These are phyloP conservation scores for Sus cebifrons DNA, from an alignment of 2,797 vertebrate species.

Conservation along the genomic window DNA sequence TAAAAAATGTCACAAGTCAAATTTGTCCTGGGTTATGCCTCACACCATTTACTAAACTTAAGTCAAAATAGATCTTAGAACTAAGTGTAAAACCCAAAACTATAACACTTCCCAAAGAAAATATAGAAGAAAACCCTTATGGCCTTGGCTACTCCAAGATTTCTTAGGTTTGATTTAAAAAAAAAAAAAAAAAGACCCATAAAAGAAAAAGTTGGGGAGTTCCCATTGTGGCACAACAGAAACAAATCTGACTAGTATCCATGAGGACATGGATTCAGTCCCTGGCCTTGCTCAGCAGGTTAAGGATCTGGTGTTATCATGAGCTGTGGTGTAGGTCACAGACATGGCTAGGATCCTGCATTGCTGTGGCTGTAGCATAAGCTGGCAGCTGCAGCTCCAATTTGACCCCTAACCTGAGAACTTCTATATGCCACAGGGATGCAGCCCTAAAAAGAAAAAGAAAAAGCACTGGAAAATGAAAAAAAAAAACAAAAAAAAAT, in stretches of 20 bases:
- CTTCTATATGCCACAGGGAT: too few species aligned
- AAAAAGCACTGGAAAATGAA: constrained; percentile 37
- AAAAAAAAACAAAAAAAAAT: constrained; percentile 42
- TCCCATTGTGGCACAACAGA: too few species aligned
- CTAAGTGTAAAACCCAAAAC: constrained; percentile 20
- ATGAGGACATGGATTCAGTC: too few species aligned
- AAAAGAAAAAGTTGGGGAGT: neutral
- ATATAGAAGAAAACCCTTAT: neutral
- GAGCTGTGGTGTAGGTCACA: too few species aligned
- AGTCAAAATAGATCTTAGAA: constrained; percentile 20
- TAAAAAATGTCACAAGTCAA: constrained; percentile 15
- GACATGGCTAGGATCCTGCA: too few species aligned
- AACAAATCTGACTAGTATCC: too few species aligned
- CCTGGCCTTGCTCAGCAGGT: too few species aligned
- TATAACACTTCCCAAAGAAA: constrained; percentile 50
- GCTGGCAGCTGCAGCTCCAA: too few species aligned
- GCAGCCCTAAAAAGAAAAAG: neutral
- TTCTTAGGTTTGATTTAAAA: constrained; percentile 32
- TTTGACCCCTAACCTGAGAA: too few species aligned
- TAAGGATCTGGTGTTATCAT: too few species aligned
- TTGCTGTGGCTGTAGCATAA: too few species aligned
- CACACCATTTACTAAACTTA: constrained; percentile 7
- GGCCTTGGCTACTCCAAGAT: neutral
- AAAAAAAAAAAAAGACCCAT: neutral
- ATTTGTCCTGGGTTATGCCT: neutral